phyloP scores from a whole-genome alignment of 1,140 invertebrate genomes.

The Scaptomyza pallida region DNA sequence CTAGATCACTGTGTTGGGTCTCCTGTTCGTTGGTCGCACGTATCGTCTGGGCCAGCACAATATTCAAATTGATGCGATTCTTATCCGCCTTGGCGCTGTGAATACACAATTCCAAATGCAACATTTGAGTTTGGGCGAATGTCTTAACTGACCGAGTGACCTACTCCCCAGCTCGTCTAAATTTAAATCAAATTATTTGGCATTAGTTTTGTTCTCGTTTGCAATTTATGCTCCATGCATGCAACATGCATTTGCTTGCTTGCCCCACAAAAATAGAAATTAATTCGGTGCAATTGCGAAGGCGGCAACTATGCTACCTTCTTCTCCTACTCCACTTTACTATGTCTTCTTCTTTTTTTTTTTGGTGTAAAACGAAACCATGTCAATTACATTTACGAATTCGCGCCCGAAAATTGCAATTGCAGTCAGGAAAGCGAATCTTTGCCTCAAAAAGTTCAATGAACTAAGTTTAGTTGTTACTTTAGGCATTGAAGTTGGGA shows the following conservation, averaged over 20 bases:
- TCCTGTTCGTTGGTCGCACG: conserved; percentile 71
- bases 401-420: conserved; percentile 63
- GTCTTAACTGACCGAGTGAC: conserved; percentile 50
- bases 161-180: conserved; percentile 55
- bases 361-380: conserved; percentile 69
- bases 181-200: conserved; percentile 81
- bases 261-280: conserved; percentile 71
- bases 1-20: conserved; percentile 47
- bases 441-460: conserved; percentile 50
- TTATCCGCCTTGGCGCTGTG: conserved; percentile 68
- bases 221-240: conserved; percentile 69
- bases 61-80: conserved; percentile 80
- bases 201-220: conserved; percentile 52
- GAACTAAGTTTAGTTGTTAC: conserved; percentile 34
- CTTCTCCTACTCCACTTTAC: background rate
- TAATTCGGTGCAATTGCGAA: conserved; percentile 61
- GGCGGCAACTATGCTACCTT: conserved; percentile 22
- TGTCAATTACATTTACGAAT: conserved; percentile 79
- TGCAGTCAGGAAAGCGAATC: conserved; percentile 53
- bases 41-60: conserved; percentile 76
- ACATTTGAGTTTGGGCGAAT: too few species aligned
- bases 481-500: conserved; percentile 3
- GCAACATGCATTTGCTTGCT: conserved; percentile 49
- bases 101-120: conserved; percentile 18
- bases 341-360: conserved; percentile 9